Evolutionary conservation across 2,797 vertebrate species (phyloP).

Genomic region (Falco berigora): DNA sequence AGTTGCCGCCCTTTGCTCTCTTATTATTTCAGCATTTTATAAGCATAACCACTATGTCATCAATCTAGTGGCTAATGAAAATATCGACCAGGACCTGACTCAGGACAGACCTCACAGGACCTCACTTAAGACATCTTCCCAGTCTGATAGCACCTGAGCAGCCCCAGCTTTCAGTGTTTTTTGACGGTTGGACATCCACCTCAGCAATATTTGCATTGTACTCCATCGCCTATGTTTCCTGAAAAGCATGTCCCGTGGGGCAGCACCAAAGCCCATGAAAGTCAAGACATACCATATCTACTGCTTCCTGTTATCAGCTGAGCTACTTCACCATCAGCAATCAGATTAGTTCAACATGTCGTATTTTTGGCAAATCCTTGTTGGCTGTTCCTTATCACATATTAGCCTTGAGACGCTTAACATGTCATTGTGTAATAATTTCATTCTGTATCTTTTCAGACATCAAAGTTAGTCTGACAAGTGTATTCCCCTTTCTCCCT

Average conservation of each 20-base stretch:
- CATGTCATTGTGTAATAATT: not conserved
- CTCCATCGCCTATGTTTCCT: not conserved
- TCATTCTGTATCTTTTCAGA: not conserved
- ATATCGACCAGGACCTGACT: not conserved
- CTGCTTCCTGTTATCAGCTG: not conserved
- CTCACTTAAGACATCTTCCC: not conserved
- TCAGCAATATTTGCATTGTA: not conserved
- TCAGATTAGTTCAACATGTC: not conserved
- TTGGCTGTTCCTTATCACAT: not conserved
- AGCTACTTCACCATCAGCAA: not conserved
- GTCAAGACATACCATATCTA: not conserved
- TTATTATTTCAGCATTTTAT: not conserved
- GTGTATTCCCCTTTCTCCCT: not conserved
- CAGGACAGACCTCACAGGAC: not conserved
- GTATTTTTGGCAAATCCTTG: not conserved
- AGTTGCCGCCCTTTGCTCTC: not conserved
- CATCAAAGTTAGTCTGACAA: not conserved
- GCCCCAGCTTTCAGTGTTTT: not conserved
- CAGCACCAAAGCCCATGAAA: not conserved
- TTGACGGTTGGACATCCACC: not conserved
- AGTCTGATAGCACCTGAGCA: not conserved
- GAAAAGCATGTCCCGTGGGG: not conserved
- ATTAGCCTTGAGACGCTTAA: not conserved
- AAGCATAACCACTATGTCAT: not conserved
- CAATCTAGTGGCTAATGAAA: not conserved